Evolutionary conservation across 2,888 invertebrate genomes (phyloP), one percentile per base, ranked within the genome.

Genomic region (Tethea ocularis): DNA sequence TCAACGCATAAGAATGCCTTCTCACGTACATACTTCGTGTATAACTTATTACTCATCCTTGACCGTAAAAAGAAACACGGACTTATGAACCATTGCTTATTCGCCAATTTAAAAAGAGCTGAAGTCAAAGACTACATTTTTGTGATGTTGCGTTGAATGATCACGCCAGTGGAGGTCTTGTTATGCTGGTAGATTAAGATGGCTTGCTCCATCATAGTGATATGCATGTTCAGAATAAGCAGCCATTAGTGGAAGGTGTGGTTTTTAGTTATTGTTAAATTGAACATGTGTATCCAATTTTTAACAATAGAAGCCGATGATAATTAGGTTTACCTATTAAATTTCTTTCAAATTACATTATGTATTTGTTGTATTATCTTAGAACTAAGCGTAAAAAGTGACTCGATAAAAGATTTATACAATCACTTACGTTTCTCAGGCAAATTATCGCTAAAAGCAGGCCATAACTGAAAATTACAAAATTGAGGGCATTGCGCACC

Each of bases 31-130:
- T n/a, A n/a, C 61, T 60, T 59, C 62, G 63, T 66, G 58, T 46
- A 51, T 57, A 61, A 63, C 67, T 62, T 72, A 71, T 76, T 71
- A 77, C 66, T 70, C 80, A 86, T 83, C 87, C 88, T 89, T 89
- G 90, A 87, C 88, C 85, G 81, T 86, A 86, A 82, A 87, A 78
- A 75, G 69, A 53, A 65, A 68, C 66, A 75, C 71, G 63, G 64
- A 62, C 67, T 61, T 70, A 65, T 57, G 62, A 61, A 62, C 66
- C 70, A 55, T 69, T 61, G 58, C 64, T 46, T 62, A 58, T 55
- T 38, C 56, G 61, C 68, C 73, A 69, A 69, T 63, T 36, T 66
- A 66, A 65, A 66, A 20, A 69, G 74, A 73, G 38, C 74, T 66
- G 59, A 62, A 53, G 59, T 29, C 36, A 60, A 20, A 58, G 52